A percentile compares a stretch with the other conserved stretches of the same genome.
Evolutionary conservation across 2,888 invertebrate species (phyloP).

Genomic region (Thereva unica): DNA sequence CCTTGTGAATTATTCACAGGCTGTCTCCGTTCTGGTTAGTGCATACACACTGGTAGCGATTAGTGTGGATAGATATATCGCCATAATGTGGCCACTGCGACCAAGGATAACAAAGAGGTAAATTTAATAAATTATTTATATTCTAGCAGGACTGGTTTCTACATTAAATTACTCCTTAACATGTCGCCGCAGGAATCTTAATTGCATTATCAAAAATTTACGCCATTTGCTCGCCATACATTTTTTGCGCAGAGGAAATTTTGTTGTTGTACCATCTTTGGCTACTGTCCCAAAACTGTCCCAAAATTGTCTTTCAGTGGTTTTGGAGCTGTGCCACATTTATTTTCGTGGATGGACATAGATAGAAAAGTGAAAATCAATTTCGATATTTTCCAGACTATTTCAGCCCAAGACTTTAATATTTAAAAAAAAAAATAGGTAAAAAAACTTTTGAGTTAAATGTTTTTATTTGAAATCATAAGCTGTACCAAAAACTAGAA

Average conservation of each 20-base stretch:
- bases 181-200: not conserved
- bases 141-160: not conserved
- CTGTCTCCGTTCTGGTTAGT: slow-evolving; percentile 79
- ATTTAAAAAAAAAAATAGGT: no score
- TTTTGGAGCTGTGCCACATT: no score
- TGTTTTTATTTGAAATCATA: no score
- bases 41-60: slow-evolving; percentile 91
- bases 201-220: slow-evolving; percentile 5
- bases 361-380: no score
- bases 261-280: no score
- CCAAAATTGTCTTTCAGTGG: no score
- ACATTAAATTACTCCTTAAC: slow-evolving; percentile 3
- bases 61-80: slow-evolving; percentile 87
- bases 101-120: slow-evolving; percentile 76
- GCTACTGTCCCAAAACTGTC: no score
- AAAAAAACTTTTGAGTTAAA: no score
- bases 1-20: slow-evolving; percentile 80
- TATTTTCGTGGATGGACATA: no score
- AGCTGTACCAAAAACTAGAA: no score
- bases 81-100: slow-evolving; percentile 85
- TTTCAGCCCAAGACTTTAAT: no score
- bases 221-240: not conserved
- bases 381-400: no score
- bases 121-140: slow-evolving; percentile 41
- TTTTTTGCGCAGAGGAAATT: not conserved